phyloP scores from a whole-genome alignment of 2,888 invertebrate genomes.

The Dendrolimus pini region DNA sequence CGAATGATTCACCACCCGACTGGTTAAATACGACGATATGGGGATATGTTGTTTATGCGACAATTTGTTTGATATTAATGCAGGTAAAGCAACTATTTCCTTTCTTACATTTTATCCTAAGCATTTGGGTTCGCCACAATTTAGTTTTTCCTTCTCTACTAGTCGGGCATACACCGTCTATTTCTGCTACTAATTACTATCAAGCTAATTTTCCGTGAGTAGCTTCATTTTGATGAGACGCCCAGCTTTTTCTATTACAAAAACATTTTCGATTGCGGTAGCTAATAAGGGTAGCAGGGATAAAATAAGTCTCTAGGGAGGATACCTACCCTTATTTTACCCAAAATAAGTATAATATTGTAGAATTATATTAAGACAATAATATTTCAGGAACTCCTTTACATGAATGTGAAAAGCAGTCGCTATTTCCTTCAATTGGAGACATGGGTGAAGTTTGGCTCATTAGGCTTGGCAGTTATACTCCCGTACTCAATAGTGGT shows the following conservation, averaged over 20 bases:
- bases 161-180: no score
- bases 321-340: no score
- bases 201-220: no score
- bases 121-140: background rate
- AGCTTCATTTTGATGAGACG: no score
- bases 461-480: constrained; percentile 56
- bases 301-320: no score
- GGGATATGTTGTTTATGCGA: constrained; percentile 51
- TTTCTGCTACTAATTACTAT: no score
- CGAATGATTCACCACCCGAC: constrained; percentile 31
- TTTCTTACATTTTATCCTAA: no score
- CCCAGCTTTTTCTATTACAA: no score
- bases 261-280: no score
- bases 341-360: no score
- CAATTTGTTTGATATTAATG: constrained; percentile 49
- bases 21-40: constrained; percentile 45
- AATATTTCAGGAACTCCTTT: constrained; percentile 64
- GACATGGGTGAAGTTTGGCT: constrained; percentile 74
- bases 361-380: no score
- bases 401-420: constrained; percentile 63
- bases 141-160: background rate
- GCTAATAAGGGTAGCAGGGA: no score
- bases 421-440: constrained; percentile 72
- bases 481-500: constrained; percentile 49
- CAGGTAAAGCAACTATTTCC: constrained; percentile 39